Evolutionary conservation across 2,113 vertebrate species (phyloP).

Genomic region (Fregetta grallaria): DNA sequence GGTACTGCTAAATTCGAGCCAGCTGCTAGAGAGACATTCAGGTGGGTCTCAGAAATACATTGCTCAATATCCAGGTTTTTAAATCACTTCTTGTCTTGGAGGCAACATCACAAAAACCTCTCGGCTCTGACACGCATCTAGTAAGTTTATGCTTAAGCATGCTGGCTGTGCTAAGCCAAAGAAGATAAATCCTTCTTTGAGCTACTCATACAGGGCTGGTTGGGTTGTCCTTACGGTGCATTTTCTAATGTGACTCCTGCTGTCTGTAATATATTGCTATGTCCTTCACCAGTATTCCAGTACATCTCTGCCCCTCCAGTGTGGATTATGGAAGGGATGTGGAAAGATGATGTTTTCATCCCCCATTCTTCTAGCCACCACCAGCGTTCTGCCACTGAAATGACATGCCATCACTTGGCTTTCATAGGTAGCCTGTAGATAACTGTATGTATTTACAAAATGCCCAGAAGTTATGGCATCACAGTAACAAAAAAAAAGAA

Average conservation of each 20-base stretch:
- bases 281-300: background rate
- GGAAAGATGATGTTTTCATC: background rate
- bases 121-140: background rate
- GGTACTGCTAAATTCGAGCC: background rate
- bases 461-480: background rate
- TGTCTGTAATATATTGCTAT: background rate
- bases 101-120: background rate
- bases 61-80: background rate
- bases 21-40: background rate
- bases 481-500: background rate
- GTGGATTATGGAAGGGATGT: background rate
- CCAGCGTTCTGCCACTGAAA: background rate
- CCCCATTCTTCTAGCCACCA: background rate
- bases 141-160: background rate
- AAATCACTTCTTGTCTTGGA: background rate
- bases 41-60: background rate
- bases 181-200: background rate
- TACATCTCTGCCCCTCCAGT: background rate
- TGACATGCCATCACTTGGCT: background rate
- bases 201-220: background rate
- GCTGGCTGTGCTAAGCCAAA: background rate
- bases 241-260: background rate
- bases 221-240: background rate
- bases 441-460: background rate
- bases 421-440: background rate